Evolutionary conservation across 2,888 invertebrate species (phyloP).

Genomic region (Athalia rosae): DNA sequence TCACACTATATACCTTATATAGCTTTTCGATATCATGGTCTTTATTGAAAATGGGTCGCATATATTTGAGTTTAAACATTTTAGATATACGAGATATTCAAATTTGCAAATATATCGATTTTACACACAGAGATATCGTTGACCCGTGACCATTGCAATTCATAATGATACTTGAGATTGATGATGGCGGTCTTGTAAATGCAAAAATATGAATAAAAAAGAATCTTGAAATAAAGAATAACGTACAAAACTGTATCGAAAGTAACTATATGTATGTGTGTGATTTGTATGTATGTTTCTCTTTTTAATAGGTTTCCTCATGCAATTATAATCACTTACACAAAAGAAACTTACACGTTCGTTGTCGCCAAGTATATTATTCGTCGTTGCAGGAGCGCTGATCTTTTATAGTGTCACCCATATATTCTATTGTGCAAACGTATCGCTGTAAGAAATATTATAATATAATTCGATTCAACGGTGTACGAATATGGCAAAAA

Average conservation of each 20-base stretch:
- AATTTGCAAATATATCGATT: conserved; percentile 32
- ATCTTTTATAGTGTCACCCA: conserved; percentile 28
- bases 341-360: conserved; percentile 20
- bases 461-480: conserved; percentile 31
- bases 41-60: conserved; percentile 32
- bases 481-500: not conserved
- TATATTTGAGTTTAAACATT: conserved; percentile 27
- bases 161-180: no score
- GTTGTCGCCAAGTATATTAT: conserved; percentile 33
- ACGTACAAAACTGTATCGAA: conserved; percentile 38
- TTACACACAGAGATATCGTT: conserved; percentile 1
- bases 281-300: not conserved
- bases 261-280: no score
- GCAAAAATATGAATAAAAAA: no score
- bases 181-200: no score
- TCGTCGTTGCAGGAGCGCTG: not conserved
- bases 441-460: conserved; percentile 43
- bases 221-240: conserved; percentile 28
- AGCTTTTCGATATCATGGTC: not conserved
- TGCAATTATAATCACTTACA: conserved; percentile 16
- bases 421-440: conserved; percentile 44
- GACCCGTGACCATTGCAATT: no score
- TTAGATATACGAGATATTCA: conserved; percentile 29
- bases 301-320: conserved; percentile 32
- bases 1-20: not conserved